phyloP scores from a whole-genome alignment of 2,113 vertebrate genomes.

The Cromileptes altivelis region DNA sequence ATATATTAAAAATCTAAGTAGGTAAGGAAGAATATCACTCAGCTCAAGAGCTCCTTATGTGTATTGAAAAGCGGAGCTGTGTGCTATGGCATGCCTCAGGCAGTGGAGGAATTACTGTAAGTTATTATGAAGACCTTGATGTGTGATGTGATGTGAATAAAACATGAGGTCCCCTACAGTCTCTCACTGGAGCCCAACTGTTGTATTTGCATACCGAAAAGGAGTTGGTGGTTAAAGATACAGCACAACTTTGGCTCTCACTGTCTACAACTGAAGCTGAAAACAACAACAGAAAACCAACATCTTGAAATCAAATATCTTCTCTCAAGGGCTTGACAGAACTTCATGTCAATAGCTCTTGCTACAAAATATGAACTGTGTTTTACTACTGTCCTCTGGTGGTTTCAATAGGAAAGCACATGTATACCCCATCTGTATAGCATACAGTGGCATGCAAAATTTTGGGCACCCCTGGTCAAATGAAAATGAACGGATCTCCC shows the following conservation, averaged over 20 bases:
- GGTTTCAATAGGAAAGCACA: slow-evolving; percentile 23
- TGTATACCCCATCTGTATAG: neutral
- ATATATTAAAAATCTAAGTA: slow-evolving; percentile 13
- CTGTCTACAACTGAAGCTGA: neutral
- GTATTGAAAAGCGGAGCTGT: slow-evolving; percentile 23
- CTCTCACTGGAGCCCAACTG: slow-evolving; percentile 10
- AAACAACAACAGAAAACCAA: neutral
- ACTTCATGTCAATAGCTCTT: neutral
- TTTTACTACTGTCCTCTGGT: slow-evolving; percentile 57
- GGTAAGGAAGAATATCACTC: neutral
- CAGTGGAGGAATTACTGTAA: slow-evolving; percentile 47
- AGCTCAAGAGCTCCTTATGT: neutral
- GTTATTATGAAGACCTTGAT: slow-evolving; percentile 46
- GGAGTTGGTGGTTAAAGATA: neutral
- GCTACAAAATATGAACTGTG: slow-evolving; percentile 9
- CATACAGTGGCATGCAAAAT: too few relatives aligned
- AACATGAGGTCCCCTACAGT: slow-evolving; percentile 33
- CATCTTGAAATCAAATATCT: neutral
- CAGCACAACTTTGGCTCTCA: neutral
- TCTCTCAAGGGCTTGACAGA: neutral
- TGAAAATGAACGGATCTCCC: too few relatives aligned
- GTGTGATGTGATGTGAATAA: slow-evolving; percentile 46
- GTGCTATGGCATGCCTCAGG: slow-evolving; percentile 26
- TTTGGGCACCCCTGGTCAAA: too few relatives aligned
- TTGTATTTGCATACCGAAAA: slow-evolving; percentile 22